Conservation (phyloP, 2,888 invertebrate species). For the Crossocerus cetratus region DNA sequence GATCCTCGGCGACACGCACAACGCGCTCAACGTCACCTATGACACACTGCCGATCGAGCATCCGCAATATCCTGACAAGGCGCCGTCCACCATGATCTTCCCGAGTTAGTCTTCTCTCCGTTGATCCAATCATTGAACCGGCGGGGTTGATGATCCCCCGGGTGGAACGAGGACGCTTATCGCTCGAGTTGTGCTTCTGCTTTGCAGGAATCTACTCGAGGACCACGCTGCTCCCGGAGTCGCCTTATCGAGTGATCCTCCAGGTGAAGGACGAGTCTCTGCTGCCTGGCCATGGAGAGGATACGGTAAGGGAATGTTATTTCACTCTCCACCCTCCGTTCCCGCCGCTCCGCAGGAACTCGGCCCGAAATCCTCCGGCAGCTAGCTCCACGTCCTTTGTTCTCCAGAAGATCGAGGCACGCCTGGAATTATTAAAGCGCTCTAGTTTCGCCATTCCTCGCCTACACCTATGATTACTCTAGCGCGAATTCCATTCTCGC, state of each 20-base stretch:
- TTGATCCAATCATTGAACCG: too few relatives aligned
- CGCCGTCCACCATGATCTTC: constrained; percentile 67
- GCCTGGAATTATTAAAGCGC: constrained; percentile 1
- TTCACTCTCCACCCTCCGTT: neutral
- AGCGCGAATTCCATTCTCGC: neutral
- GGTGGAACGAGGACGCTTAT: neutral
- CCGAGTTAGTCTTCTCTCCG: constrained; percentile 60
- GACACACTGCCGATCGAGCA: constrained; percentile 69
- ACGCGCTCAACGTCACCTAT: constrained; percentile 74
- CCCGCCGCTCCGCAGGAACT: too few relatives aligned
- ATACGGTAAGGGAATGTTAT: constrained; percentile 72
- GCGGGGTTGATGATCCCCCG: neutral
- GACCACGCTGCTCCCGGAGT: constrained; percentile 71
- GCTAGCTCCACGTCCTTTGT: neutral
- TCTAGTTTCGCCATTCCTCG: neutral
- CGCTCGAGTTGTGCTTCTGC: neutral
- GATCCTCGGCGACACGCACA: constrained; percentile 72
- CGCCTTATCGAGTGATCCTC: constrained; percentile 78
- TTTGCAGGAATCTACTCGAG: constrained; percentile 67
- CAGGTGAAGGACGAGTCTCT: constrained; percentile 79
- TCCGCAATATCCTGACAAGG: constrained; percentile 57
- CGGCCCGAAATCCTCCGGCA: too few relatives aligned
- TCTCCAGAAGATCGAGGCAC: neutral
- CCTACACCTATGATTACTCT: neutral
- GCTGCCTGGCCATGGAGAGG: constrained; percentile 71